Conservation (phyloP, 2,113 vertebrate genomes). For the Tonatia bakeri region DNA sequence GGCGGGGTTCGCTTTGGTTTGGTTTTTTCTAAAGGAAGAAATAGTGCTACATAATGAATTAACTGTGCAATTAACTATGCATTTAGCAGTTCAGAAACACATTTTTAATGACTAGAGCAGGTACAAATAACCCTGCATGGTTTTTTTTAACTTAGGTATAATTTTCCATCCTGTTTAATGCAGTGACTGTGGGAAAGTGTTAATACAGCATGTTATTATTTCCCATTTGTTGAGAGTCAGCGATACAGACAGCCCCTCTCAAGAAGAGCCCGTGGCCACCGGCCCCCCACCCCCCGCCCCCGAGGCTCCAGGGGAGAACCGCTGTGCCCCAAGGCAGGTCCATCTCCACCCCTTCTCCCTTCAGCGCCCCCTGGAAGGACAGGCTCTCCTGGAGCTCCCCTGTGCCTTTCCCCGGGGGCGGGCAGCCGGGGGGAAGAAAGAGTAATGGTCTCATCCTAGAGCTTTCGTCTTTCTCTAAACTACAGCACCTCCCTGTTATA, state of each 20-base stretch:
- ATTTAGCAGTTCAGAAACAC: slow-evolving; percentile 69
- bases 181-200: background rate
- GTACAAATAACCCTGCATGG: slow-evolving; percentile 24
- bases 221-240: background rate
- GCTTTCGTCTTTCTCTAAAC: background rate
- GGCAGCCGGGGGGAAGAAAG: background rate
- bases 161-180: slow-evolving; percentile 34
- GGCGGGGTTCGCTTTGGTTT: slow-evolving; percentile 65
- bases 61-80: slow-evolving; percentile 76
- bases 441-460: background rate
- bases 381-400: background rate
- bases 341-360: background rate
- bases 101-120: slow-evolving; percentile 66
- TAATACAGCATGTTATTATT: slow-evolving; percentile 20
- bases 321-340: background rate
- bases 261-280: background rate
- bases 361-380: background rate
- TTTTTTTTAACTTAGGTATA: background rate
- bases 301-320: background rate
- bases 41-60: slow-evolving; percentile 72
- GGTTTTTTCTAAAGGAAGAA: slow-evolving; percentile 31
- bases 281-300: background rate
- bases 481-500: background rate
- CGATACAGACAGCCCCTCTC: background rate
- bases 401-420: background rate